phyloP scores from a whole-genome alignment of 1,140 invertebrate species.

The Brachionus koreanus region DNA sequence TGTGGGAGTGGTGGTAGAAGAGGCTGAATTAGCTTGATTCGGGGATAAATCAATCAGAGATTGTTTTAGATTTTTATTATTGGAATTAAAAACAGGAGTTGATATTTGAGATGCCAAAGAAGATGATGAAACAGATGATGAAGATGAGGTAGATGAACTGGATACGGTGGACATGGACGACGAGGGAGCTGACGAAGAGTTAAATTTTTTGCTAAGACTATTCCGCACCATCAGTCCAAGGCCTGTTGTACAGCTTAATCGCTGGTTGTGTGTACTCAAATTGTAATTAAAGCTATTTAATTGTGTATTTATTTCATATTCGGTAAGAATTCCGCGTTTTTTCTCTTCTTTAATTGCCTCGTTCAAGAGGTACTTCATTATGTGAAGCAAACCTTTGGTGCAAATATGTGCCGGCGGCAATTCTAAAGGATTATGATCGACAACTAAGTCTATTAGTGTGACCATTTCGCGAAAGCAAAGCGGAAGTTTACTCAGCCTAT shows the following conservation, averaged over 20 bases:
- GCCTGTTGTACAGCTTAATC: constrained; percentile 12
- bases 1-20: background rate
- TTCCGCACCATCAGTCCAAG: background rate
- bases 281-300: constrained; percentile 38
- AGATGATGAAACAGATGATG: constrained; percentile 21
- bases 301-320: constrained; percentile 43
- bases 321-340: constrained; percentile 41
- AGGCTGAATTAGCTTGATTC: background rate
- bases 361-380: constrained; percentile 86
- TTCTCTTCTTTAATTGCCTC: constrained; percentile 68
- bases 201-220: constrained; percentile 42
- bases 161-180: constrained; percentile 40
- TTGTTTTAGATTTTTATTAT: background rate
- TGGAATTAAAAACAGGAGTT: background rate
- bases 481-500: constrained; percentile 78
- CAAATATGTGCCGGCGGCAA: constrained; percentile 86
- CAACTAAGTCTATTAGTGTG: constrained; percentile 70
- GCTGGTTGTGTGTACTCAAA: background rate
- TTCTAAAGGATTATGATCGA: constrained; percentile 81
- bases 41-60: constrained; percentile 14
- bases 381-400: constrained; percentile 81
- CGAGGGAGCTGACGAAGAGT: constrained; percentile 2
- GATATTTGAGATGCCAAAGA: constrained; percentile 17
- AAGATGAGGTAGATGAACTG: constrained; percentile 50
- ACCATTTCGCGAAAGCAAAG: constrained; percentile 78